Evolutionary conservation across 2,888 invertebrate genomes (phyloP).

Genomic region (Allophyes oxyacanthae): DNA sequence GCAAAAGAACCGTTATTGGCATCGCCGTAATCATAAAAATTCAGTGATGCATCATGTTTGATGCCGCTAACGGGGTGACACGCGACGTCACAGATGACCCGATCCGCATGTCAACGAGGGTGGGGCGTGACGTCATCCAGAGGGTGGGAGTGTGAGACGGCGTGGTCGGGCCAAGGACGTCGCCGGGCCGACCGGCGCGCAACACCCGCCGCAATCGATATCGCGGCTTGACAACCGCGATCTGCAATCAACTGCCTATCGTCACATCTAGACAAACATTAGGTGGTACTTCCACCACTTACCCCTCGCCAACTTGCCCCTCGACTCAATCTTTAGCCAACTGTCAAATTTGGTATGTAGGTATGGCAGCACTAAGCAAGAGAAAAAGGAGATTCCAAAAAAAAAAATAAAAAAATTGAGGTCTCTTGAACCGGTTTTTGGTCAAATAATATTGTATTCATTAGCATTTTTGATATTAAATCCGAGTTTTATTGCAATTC

Average conservation of each 20-base stretch:
- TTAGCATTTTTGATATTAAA: slow-evolving; percentile 31
- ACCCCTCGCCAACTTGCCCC: too few species aligned
- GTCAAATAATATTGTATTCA: too few species aligned
- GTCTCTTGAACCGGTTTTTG: too few species aligned
- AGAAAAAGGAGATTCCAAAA: too few species aligned
- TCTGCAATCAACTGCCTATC: slow-evolving; percentile 62
- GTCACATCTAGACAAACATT: slow-evolving; percentile 29
- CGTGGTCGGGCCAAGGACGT: slow-evolving; percentile 86
- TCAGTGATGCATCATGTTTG: slow-evolving; percentile 59
- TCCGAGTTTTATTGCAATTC: slow-evolving; percentile 20
- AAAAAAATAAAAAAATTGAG: too few species aligned
- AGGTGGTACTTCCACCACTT: too few species aligned
- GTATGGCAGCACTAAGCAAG: too few species aligned
- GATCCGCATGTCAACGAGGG: slow-evolving; percentile 74
- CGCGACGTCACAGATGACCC: slow-evolving; percentile 82
- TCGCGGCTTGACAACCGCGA: slow-evolving; percentile 68
- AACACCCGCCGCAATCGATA: slow-evolving; percentile 85
- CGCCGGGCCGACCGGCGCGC: slow-evolving; percentile 86
- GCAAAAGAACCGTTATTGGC: slow-evolving; percentile 14
- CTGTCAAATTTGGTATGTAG: too few species aligned
- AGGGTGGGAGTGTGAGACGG: slow-evolving; percentile 73
- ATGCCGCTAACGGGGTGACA: slow-evolving; percentile 60
- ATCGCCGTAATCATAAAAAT: slow-evolving; percentile 36
- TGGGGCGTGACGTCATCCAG: slow-evolving; percentile 79
- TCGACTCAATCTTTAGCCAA: too few species aligned